Evolutionary conservation across 2,113 vertebrate species (phyloP).

Genomic region (Menura novaehollandiae): DNA sequence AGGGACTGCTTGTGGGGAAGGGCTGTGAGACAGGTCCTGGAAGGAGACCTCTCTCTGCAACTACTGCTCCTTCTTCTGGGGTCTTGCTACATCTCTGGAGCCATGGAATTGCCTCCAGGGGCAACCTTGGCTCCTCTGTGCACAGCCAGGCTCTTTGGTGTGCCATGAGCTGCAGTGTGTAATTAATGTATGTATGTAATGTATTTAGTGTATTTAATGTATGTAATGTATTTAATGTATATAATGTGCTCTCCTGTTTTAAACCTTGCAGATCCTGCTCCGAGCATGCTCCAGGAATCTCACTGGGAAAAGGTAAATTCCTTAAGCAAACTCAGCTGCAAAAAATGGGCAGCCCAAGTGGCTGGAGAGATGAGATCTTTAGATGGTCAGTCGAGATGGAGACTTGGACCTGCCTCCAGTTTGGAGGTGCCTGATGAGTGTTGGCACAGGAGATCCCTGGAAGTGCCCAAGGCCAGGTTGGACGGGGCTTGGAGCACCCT

Average conservation of each 20-base stretch:
- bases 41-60: not conserved
- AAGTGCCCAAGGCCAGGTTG: rapidly evolving
- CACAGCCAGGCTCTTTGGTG: not conserved
- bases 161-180: not conserved
- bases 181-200: not conserved
- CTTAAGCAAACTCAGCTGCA: not conserved
- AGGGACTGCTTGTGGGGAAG: not conserved
- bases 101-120: rapidly evolving
- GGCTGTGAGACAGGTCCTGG: not conserved
- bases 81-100: not conserved
- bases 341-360: not conserved
- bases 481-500: rapidly evolving
- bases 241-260: not conserved
- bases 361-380: not conserved
- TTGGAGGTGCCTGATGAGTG: rapidly evolving
- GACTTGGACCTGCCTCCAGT: not conserved
- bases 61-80: not conserved
- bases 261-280: not conserved
- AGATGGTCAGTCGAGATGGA: rapidly evolving
- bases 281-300: not conserved
- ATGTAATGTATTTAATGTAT: too few relatives aligned
- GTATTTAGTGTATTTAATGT: not conserved
- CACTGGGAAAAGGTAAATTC: conserved; percentile 45
- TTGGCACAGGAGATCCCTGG: not conserved
- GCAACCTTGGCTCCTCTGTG: rapidly evolving